A percentile compares a stretch with the other conserved stretches of the same genome.
phyloP scores from a whole-genome alignment of 37 sponge, comb jelly and placozoan species.

The Ianthella basta region DNA sequence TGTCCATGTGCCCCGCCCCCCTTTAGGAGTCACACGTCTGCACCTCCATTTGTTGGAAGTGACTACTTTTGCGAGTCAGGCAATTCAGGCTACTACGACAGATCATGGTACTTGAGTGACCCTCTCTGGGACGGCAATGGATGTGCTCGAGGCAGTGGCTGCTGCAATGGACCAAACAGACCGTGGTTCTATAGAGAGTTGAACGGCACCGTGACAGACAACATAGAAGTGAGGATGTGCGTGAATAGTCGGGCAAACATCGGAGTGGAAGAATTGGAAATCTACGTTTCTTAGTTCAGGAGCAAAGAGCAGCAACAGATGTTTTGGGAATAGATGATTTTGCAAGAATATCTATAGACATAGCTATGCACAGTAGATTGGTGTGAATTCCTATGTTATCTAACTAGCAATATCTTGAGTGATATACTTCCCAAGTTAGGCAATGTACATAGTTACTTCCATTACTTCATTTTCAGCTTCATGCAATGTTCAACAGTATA shows the following conservation, averaged over 20 bases:
- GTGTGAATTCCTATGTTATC: too few species aligned
- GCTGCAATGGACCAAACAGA: background rate
- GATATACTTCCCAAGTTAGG: too few species aligned
- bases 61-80: slow-evolving; percentile 37
- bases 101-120: background rate
- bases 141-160: slow-evolving; percentile 6
- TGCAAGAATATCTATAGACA: too few species aligned
- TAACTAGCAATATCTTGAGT: too few species aligned
- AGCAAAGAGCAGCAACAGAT: too few species aligned
- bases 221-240: slow-evolving; percentile 7
- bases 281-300: too few species aligned
- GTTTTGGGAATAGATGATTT: too few species aligned
- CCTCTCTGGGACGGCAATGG: slow-evolving; percentile 22
- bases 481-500: too few species aligned
- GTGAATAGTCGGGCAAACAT: background rate
- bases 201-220: background rate
- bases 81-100: slow-evolving; percentile 21
- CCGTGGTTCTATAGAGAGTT: slow-evolving; percentile 13
- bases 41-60: slow-evolving; percentile 16
- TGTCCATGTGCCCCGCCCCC: slow-evolving; percentile 22
- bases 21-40: slow-evolving; percentile 18
- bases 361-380: too few species aligned
- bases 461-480: too few species aligned
- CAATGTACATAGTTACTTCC: too few species aligned
- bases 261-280: background rate